Percentiles rank a stretch among this genome's conserved stretches.
These are phyloP conservation scores for Pachypanchax playfairii DNA, from an alignment of 2,113 vertebrate genomes.

Conservation along the genomic window DNA sequence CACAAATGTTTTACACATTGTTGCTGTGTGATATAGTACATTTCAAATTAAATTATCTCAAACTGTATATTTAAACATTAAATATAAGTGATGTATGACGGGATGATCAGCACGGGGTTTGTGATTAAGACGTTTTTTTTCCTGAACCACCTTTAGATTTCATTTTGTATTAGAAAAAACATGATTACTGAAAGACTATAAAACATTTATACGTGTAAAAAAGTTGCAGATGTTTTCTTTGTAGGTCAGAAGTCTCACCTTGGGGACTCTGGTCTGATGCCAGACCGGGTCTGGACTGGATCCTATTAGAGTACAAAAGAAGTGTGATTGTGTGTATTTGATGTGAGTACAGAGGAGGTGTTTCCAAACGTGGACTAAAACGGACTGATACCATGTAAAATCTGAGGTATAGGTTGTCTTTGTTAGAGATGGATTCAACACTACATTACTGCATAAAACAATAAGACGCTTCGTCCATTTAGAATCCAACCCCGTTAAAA, in stretches of 20 bases:
- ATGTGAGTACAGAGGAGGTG: constrained; percentile 61
- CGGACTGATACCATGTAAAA: constrained; percentile 63
- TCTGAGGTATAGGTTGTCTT: constrained; percentile 86
- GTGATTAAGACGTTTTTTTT: constrained; percentile 43
- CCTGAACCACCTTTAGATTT: constrained; percentile 46
- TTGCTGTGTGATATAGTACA: constrained; percentile 80
- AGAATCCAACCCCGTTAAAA: constrained; percentile 57
- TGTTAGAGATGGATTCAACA: constrained; percentile 78
- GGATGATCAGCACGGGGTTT: constrained; percentile 51
- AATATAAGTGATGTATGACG: constrained; percentile 73
- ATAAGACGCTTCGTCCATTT: constrained; percentile 57
- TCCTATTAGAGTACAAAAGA: constrained; percentile 48
- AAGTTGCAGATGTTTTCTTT: constrained; percentile 42
- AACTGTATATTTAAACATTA: constrained; percentile 77
- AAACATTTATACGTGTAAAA: constrained; percentile 68
- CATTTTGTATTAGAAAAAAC: constrained; percentile 66
- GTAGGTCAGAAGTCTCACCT: constrained; percentile 27
- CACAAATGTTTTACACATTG: constrained; percentile 78
- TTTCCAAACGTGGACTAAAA: constrained; percentile 59
- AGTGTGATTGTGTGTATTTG: constrained; percentile 41
- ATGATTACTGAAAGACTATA: constrained; percentile 61
- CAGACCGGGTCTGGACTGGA: constrained; percentile 34
- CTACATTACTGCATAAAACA: constrained; percentile 76
- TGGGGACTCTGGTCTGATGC: constrained; percentile 41
- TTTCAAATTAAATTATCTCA: constrained; percentile 82